phyloP scores from a whole-genome alignment of 1,140 invertebrate species.

The Drosophila orena region DNA sequence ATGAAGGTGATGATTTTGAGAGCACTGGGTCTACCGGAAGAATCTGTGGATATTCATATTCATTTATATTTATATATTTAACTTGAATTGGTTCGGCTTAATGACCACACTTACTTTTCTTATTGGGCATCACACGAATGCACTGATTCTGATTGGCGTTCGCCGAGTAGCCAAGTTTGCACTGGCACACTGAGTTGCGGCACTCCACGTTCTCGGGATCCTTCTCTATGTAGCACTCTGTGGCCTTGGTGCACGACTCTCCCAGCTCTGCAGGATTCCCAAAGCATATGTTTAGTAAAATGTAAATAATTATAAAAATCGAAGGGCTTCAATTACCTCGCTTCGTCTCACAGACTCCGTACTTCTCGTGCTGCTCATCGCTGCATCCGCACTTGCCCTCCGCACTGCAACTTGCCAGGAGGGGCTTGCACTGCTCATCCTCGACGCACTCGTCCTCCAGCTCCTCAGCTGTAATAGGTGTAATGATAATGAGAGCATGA shows the following conservation, averaged over 20 bases:
- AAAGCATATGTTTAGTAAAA: too few species aligned
- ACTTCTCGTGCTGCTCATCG: conserved; percentile 70
- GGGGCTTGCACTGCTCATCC: conserved; percentile 80
- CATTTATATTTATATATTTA: too few species aligned
- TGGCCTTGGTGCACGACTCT: conserved; percentile 82
- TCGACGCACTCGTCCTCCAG: conserved; percentile 77
- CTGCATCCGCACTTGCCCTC: conserved; percentile 75
- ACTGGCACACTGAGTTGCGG: conserved; percentile 86
- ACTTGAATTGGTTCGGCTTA: not conserved
- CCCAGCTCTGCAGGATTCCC: conserved; percentile 75
- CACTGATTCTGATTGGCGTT: conserved; percentile 76
- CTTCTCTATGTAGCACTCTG: conserved; percentile 85
- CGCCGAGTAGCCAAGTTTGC: conserved; percentile 84
- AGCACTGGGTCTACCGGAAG: conserved; percentile 84
- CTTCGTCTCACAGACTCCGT: conserved; percentile 67
- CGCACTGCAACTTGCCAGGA: conserved; percentile 67
- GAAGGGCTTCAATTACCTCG: conserved; percentile 36
- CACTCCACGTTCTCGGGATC: conserved; percentile 85
- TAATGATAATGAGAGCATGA: not conserved
- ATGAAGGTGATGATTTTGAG: conserved; percentile 84
- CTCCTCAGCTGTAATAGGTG: conserved; percentile 51
- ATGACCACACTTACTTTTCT: conserved; percentile 67
- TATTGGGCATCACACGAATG: conserved; percentile 75
- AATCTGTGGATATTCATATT: conserved; percentile 63
- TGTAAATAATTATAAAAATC: not conserved